Conservation (phyloP, 2,113 vertebrate species). For the Phrynosoma blainvillii region DNA sequence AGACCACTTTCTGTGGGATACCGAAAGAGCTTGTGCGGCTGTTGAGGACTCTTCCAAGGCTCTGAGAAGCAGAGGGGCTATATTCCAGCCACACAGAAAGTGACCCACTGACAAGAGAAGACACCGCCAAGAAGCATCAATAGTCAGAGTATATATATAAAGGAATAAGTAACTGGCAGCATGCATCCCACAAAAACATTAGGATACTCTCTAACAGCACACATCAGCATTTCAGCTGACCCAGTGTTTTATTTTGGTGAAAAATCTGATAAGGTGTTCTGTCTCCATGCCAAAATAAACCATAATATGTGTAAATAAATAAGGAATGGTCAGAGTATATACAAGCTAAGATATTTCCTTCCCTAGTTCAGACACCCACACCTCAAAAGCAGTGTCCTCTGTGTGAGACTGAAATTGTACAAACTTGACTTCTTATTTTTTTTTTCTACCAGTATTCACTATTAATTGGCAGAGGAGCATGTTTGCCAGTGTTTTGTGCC, state of each 20-base stretch:
- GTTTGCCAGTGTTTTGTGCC: neutral
- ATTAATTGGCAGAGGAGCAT: neutral
- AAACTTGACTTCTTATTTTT: neutral
- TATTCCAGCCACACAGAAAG: neutral
- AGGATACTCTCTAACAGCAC: neutral
- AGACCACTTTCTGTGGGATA: neutral
- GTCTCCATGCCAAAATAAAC: neutral
- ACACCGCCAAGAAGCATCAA: neutral
- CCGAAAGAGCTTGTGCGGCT: neutral
- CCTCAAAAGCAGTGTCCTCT: neutral
- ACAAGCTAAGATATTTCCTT: neutral
- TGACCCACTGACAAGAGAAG: neutral
- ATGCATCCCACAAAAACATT: neutral
- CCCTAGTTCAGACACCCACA: neutral
- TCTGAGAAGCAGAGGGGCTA: neutral
- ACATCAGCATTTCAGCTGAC: neutral
- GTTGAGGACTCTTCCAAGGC: neutral
- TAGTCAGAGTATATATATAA: neutral
- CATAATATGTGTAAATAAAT: neutral
- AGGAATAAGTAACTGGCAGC: neutral
- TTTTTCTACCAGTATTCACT: neutral
- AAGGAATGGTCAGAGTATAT: neutral
- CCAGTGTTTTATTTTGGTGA: neutral
- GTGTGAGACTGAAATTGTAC: neutral
- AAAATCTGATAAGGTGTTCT: neutral